These are phyloP conservation scores for Dioctria linearis DNA, from an alignment of 2,888 invertebrate genomes.

Conservation along the genomic window DNA sequence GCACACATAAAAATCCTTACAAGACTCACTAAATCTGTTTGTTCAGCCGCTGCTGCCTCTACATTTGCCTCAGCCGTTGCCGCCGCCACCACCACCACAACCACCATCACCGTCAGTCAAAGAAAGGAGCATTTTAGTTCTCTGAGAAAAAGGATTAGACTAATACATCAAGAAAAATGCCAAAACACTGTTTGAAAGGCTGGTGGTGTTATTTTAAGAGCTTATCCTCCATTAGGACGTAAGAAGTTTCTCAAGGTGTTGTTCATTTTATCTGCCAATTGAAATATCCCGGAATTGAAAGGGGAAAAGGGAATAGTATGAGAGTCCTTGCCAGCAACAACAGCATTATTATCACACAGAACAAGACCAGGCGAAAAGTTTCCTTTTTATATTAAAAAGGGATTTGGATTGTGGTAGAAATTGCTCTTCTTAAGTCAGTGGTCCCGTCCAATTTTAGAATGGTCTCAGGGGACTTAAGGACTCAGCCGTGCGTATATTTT, in stretches of 20 bases:
- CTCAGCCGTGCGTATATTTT: conserved; percentile 45
- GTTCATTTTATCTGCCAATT: conserved; percentile 52
- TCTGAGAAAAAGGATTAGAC: conserved; percentile 40
- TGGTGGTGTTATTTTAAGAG: conserved; percentile 52
- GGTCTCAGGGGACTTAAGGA: conserved; percentile 3
- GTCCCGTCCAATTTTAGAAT: conserved; percentile 21
- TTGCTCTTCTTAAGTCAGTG: conserved; percentile 9
- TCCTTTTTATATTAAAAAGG: conserved; percentile 35
- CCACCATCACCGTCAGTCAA: conserved; percentile 12
- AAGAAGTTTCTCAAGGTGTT: conserved; percentile 49
- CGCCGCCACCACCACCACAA: no score
- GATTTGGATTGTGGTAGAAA: conserved; percentile 33
- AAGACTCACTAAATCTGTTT: conserved; percentile 46
- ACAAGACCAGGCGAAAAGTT: conserved; percentile 1
- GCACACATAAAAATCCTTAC: not conserved
- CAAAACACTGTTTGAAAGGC: conserved; percentile 48
- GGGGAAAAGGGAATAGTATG: not conserved
- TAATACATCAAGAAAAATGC: conserved; percentile 51
- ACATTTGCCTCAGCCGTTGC: no score
- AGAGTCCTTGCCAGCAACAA: not conserved
- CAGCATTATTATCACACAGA: conserved; percentile 16
- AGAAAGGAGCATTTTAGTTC: conserved; percentile 26
- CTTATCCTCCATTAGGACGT: conserved; percentile 55
- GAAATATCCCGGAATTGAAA: conserved; percentile 39
- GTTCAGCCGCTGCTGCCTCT: conserved; percentile 31